These are phyloP conservation scores for Pelecanus crispus DNA, from an alignment of 2,113 vertebrate species.

Conservation along the genomic window DNA sequence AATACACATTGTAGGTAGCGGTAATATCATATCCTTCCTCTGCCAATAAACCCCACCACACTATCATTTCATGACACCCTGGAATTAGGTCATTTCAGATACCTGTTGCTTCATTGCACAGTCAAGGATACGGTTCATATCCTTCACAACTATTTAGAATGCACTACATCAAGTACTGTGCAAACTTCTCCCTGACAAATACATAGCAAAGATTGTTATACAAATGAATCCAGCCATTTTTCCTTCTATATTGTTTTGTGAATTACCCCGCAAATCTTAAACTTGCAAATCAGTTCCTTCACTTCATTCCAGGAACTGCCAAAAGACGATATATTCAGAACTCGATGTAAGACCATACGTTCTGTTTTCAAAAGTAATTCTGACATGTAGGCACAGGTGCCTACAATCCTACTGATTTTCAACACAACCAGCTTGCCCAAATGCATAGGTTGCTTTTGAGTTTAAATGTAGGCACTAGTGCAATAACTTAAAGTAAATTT, in stretches of 20 bases:
- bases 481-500: neutral
- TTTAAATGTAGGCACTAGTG: neutral
- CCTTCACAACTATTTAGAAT: neutral
- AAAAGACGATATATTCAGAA: neutral
- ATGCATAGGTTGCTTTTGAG: neutral
- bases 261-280: neutral
- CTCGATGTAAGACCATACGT: neutral
- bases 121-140: neutral
- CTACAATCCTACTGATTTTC: neutral
- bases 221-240: neutral
- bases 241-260: neutral
- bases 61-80: neutral
- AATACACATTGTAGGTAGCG: neutral
- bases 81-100: neutral
- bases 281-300: neutral
- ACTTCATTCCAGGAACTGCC: neutral
- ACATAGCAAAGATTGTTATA: neutral
- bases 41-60: neutral
- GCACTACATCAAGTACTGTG: neutral
- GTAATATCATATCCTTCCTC: neutral
- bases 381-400: neutral
- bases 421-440: neutral
- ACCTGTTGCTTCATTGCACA: neutral
- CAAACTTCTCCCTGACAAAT: neutral
- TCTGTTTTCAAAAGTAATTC: neutral